A percentile compares a stretch with the other conserved stretches of the same genome.
phyloP scores from a whole-genome alignment of 2,113 vertebrate species.

The Ptilorrhoa leucosticta region DNA sequence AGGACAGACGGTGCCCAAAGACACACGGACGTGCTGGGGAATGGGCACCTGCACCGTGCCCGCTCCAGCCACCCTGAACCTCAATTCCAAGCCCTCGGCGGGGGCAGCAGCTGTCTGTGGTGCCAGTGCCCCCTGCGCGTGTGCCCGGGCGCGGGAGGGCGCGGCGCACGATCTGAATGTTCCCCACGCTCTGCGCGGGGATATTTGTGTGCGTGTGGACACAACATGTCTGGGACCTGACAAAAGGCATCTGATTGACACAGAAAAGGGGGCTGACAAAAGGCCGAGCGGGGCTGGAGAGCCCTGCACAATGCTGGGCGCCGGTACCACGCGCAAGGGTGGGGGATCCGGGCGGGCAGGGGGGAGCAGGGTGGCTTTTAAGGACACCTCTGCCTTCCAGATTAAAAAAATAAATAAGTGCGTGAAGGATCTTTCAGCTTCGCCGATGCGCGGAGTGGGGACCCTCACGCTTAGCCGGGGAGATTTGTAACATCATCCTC shows the following conservation, averaged over 20 bases:
- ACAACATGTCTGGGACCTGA: conserved; percentile 55
- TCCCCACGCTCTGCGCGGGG: neutral
- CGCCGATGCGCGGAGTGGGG: rapidly evolving
- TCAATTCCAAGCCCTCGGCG: rapidly evolving
- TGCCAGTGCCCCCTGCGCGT: neutral
- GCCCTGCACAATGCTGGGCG: conserved; percentile 13
- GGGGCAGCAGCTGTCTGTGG: neutral
- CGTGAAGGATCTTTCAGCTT: rapidly evolving
- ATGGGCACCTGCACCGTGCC: neutral
- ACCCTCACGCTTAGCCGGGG: rapidly evolving
- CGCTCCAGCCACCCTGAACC: rapidly evolving
- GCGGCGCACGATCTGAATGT: neutral
- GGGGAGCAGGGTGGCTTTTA: neutral
- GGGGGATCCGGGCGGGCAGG: neutral
- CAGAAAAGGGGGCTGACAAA: conserved; percentile 61
- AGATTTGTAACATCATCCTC: neutral
- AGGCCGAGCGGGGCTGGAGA: conserved; percentile 39
- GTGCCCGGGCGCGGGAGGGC: neutral
- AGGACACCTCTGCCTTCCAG: neutral
- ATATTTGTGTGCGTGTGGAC: conserved; percentile 45
- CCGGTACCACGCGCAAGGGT: neutral
- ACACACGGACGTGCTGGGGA: rapidly evolving
- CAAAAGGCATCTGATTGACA: conserved; percentile 55
- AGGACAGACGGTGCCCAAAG: neutral
- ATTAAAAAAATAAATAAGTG: rapidly evolving